These are phyloP conservation scores for Antheraea assamensis DNA, from an alignment of 2,888 invertebrate species.

Conservation along the genomic window DNA sequence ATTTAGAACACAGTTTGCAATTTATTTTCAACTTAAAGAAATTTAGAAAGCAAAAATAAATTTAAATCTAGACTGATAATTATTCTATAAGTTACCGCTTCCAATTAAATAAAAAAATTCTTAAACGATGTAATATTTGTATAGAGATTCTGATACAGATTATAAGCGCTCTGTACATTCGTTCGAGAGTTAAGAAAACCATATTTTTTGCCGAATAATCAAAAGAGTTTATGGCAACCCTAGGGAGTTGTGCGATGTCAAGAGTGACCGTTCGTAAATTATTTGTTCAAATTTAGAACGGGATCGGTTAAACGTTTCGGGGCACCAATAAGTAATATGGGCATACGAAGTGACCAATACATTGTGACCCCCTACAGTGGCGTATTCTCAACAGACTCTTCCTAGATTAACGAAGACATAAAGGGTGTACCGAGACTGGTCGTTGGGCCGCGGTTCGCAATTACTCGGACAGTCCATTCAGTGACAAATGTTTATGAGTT, in stretches of 20 bases:
- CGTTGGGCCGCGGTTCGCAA: conserved; percentile 61
- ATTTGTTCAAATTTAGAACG: conserved; percentile 81
- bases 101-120: too few species aligned
- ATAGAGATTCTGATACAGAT: neutral
- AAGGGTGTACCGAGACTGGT: conserved; percentile 53
- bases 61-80: too few species aligned
- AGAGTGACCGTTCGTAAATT: conserved; percentile 79
- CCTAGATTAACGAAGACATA: conserved; percentile 25
- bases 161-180: neutral
- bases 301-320: conserved; percentile 79
- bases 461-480: conserved; percentile 72
- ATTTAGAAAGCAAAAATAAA: too few species aligned
- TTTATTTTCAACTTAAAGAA: too few species aligned
- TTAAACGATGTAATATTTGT: too few species aligned
- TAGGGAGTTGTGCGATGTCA: conserved; percentile 56
- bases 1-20: too few species aligned
- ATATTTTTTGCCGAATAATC: neutral
- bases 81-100: too few species aligned
- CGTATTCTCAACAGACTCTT: conserved; percentile 12
- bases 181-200: too few species aligned
- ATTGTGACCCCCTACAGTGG: conserved; percentile 38
- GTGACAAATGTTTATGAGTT: conserved; percentile 82
- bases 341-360: conserved; percentile 39
- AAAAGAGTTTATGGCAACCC: conserved; percentile 46
- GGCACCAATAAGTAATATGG: conserved; percentile 78